Conservation (phyloP, 1,140 invertebrate species). For the Trachymyrmex septentrionalis region DNA sequence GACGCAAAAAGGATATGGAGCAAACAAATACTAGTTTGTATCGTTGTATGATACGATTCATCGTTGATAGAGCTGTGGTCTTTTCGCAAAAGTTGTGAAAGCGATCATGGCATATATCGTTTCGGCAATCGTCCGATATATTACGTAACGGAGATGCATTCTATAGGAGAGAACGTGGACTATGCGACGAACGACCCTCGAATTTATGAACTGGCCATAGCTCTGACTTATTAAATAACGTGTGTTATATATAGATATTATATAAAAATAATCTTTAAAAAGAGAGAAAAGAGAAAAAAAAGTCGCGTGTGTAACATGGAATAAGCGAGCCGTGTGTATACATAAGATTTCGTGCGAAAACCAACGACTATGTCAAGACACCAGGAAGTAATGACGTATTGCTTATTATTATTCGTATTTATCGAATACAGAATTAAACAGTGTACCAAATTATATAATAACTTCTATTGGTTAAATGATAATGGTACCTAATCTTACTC, state of each 20-base stretch:
- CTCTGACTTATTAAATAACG: conserved; percentile 79
- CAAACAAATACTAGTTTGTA: conserved; percentile 72
- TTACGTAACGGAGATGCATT: conserved; percentile 28
- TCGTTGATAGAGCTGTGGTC: conserved; percentile 74
- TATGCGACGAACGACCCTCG: conserved; percentile 64
- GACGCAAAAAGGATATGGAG: conserved; percentile 50
- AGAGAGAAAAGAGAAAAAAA: conserved; percentile 66
- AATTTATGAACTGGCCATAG: conserved; percentile 78
- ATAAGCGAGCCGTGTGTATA: conserved; percentile 70
- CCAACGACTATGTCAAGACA: conserved; percentile 75
- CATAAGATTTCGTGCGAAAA: conserved; percentile 71
- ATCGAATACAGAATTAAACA: conserved; percentile 76
- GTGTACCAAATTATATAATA: conserved; percentile 81
- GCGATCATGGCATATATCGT: conserved; percentile 27
- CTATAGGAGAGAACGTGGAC: conserved; percentile 45
- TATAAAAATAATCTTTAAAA: conserved; percentile 75
- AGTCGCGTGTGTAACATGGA: conserved; percentile 68
- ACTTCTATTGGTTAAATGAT: conserved; percentile 79
- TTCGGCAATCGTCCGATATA: conserved; percentile 32
- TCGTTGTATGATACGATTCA: conserved; percentile 74
- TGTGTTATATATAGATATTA: conserved; percentile 79
- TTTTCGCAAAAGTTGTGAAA: conserved; percentile 64
- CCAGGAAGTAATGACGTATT: conserved; percentile 76
- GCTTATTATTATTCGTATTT: conserved; percentile 76
- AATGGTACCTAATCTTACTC: conserved; percentile 83